Base-by-base conservation (phyloP, 1,140 invertebrate species). In the Agraylea sexmaculata region DNA sequence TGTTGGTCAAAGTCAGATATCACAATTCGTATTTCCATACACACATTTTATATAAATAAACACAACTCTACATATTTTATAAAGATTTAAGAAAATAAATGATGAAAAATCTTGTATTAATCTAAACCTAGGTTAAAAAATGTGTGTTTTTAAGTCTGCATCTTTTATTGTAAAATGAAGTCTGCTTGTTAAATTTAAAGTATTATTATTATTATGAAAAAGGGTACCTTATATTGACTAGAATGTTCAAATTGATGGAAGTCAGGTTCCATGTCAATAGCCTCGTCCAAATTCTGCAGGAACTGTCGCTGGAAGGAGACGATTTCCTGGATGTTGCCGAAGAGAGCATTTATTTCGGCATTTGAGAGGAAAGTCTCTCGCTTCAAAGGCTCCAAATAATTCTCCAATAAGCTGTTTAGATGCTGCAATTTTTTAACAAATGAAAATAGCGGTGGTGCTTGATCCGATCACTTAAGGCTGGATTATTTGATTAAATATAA, bases 281-380 rank as follows among this genome's bases (percentile, higher is more conserved):
- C 85, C 64, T 93, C 88, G 64, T 95, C 89, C 45, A 97, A 74
- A 69, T 91, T 94, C 67, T 91, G 85, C 31, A 95, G 73, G 60
- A 97, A 97, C 58, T 91, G 84, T 54, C 87, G 70, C 73, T 97
- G 93, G 71, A 96, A 96, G 54, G 86, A 80, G 40, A 95, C 88
- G 56, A 97, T 96, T 70, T 96, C 90, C 59, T 90, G 87, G 55
- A 97, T 96, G 64, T 96, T 95, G 48, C 91, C 91, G 67, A 96
- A 96, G 42, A 97, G 68, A 27, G 89, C 87, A 59, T 87, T 88
- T 57, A 95, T 89, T 69, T 96, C 92, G 42, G 87, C 86, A 50
- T 86, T 86, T 34, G 90, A 91, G 53, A 96, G 73, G 66, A 95
- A 95, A 44, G 87, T 94, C 69, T 95, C 90, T 49, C 82, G 85